Conservation (phyloP, 2,888 invertebrate genomes). For the Suillia variegata region DNA sequence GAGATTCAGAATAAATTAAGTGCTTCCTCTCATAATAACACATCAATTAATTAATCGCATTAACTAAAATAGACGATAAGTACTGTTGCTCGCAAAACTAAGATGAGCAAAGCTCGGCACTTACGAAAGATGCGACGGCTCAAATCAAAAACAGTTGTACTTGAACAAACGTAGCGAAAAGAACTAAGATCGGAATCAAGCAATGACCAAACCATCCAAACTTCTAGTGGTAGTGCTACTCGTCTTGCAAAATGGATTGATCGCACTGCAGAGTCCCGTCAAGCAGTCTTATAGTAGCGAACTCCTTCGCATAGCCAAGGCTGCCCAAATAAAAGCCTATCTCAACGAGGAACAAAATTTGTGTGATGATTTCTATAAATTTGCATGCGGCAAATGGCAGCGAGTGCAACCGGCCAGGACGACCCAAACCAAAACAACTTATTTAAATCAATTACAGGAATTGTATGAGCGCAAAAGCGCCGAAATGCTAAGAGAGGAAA, state of each 20-base stretch:
- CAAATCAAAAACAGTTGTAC: not conserved
- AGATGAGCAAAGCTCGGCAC: not conserved
- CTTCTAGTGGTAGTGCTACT: conserved; percentile 20
- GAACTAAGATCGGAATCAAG: not conserved
- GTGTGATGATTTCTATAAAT: conserved; percentile 53
- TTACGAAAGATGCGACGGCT: not conserved
- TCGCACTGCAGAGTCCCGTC: conserved; percentile 27
- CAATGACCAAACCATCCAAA: not conserved
- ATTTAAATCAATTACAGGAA: conserved; percentile 48
- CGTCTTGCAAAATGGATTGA: conserved; percentile 7
- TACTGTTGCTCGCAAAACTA: not conserved
- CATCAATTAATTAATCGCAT: not conserved
- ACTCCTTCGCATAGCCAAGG: conserved; percentile 49
- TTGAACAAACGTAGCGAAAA: not conserved
- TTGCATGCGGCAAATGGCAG: conserved; percentile 56
- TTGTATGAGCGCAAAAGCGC: conserved; percentile 50
- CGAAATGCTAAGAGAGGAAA: conserved; percentile 40
- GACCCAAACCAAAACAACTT: conserved; percentile 39
- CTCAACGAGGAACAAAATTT: conserved; percentile 40
- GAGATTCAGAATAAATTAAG: not conserved
- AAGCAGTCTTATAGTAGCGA: conserved; percentile 46
- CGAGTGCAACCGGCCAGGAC: conserved; percentile 43
- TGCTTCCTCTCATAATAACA: not conserved
- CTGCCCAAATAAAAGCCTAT: conserved; percentile 49
- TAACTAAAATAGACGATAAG: not conserved